These are phyloP conservation scores for Drosophila meridionalis DNA, from an alignment of 2,888 invertebrate species.

Conservation along the genomic window DNA sequence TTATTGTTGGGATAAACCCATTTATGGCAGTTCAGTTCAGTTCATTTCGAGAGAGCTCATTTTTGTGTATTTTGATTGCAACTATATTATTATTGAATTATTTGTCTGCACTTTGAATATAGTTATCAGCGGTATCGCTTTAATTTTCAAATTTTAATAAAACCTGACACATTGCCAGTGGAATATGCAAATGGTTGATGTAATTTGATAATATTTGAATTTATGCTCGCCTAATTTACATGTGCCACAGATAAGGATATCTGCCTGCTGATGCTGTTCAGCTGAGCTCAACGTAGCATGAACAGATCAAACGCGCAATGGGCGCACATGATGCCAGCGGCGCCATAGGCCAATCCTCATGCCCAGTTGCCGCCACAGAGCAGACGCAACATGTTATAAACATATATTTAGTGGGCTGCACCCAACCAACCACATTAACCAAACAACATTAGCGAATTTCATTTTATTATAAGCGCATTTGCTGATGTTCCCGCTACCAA, in stretches of 20 bases:
- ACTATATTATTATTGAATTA: constrained; percentile 3
- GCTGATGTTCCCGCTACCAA: constrained; percentile 26
- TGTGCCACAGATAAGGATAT: constrained; percentile 57
- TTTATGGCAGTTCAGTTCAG: not conserved
- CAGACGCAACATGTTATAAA: constrained; percentile 2
- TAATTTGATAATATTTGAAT: constrained; percentile 44
- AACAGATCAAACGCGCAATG: constrained; percentile 74
- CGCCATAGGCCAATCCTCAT: not conserved
- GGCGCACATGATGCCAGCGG: constrained; percentile 28
- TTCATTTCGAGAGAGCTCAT: not conserved
- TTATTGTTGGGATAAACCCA: not conserved
- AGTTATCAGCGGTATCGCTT: constrained; percentile 7
- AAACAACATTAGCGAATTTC: constrained; percentile 41
- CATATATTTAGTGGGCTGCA: constrained; percentile 23
- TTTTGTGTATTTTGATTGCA: not conserved
- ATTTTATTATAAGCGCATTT: constrained; percentile 47
- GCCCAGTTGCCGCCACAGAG: constrained; percentile 5
- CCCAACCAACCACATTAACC: constrained; percentile 29
- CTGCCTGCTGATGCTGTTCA: constrained; percentile 31
- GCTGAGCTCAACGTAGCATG: constrained; percentile 65
- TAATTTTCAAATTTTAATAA: constrained; percentile 20
- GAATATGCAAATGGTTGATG: constrained; percentile 55
- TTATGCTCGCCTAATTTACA: constrained; percentile 61
- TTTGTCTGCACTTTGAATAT: constrained; percentile 1
- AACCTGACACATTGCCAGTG: constrained; percentile 28